A percentile compares a stretch with the other conserved stretches of the same genome.
Evolutionary conservation across 2,113 vertebrate genomes (phyloP).

Genomic region (Alethe castanea): DNA sequence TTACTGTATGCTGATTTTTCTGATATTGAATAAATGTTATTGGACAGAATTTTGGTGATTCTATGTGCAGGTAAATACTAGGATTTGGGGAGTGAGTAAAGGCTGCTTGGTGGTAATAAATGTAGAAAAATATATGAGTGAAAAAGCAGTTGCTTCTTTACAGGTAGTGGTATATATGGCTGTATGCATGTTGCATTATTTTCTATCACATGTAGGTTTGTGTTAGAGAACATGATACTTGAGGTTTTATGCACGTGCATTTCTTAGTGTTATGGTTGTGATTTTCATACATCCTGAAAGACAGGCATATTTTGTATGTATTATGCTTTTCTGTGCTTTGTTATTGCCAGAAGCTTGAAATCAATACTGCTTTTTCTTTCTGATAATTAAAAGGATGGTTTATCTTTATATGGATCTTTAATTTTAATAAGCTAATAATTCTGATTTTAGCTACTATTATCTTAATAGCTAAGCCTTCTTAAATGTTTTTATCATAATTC

Average conservation of each 20-base stretch:
- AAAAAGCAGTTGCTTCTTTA: neutral
- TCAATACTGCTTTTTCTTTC: constrained; percentile 56
- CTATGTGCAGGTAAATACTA: neutral
- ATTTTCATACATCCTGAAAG: neutral
- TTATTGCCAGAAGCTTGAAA: constrained; percentile 65
- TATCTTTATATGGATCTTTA: constrained; percentile 70
- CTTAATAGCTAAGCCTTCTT: constrained; percentile 69
- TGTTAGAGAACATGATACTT: neutral
- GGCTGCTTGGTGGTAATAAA: neutral
- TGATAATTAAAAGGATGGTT: constrained; percentile 71
- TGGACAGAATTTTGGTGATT: neutral
- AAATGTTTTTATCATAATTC: constrained; percentile 64
- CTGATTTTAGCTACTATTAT: constrained; percentile 70
- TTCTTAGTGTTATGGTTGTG: neutral
- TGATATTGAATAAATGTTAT: constrained; percentile 17
- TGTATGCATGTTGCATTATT: accelerated
- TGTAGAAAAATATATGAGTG: neutral
- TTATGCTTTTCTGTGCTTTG: constrained; percentile 28
- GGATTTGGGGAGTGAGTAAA: neutral
- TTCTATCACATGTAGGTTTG: neutral
- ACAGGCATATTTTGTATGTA: neutral
- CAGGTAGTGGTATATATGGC: neutral
- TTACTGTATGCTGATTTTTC: neutral
- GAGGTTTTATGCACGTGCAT: neutral
- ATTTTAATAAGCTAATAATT: constrained; percentile 75